Evolutionary conservation across 1,140 invertebrate genomes (phyloP).

Genomic region (Pachyrhynchus sulphureomaculatus): DNA sequence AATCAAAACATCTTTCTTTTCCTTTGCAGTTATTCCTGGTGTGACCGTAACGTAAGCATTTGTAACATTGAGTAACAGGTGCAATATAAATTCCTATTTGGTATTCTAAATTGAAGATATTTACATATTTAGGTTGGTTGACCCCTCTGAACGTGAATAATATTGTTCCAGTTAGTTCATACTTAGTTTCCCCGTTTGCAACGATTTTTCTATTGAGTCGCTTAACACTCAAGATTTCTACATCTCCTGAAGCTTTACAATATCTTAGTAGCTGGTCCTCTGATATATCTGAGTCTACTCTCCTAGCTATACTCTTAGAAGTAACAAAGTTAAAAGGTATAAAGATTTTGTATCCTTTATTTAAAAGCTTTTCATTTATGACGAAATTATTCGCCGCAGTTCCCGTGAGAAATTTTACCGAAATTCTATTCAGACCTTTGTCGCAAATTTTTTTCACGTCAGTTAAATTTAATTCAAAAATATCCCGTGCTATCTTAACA

Average conservation of each 20-base stretch:
- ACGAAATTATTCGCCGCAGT: not conserved
- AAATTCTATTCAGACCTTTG: constrained; percentile 6
- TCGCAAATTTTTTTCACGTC: constrained; percentile 11
- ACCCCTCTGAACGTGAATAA: constrained; percentile 1
- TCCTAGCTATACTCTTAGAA: not conserved
- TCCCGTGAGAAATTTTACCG: not conserved
- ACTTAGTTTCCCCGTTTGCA: not conserved
- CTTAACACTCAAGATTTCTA: not conserved
- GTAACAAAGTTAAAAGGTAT: constrained; percentile 6
- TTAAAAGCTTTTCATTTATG: not conserved
- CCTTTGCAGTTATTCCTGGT: constrained; percentile 21
- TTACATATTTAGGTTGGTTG: not conserved
- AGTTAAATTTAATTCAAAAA: not conserved
- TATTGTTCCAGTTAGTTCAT: not conserved
- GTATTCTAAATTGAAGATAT: not conserved
- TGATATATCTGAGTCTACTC: constrained; percentile 1
- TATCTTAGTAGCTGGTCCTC: constrained; percentile 3
- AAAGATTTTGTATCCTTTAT: constrained; percentile 5
- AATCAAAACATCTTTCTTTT: constrained; percentile 13
- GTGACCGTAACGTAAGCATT: constrained; percentile 10
- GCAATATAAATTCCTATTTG: not conserved
- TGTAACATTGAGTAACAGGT: constrained; percentile 11
- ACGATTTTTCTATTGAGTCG: not conserved
- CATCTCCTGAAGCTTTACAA: not conserved
- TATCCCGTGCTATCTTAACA: not conserved